phyloP scores from a whole-genome alignment of 1,140 invertebrate species.

The Phthorimaea operculella region DNA sequence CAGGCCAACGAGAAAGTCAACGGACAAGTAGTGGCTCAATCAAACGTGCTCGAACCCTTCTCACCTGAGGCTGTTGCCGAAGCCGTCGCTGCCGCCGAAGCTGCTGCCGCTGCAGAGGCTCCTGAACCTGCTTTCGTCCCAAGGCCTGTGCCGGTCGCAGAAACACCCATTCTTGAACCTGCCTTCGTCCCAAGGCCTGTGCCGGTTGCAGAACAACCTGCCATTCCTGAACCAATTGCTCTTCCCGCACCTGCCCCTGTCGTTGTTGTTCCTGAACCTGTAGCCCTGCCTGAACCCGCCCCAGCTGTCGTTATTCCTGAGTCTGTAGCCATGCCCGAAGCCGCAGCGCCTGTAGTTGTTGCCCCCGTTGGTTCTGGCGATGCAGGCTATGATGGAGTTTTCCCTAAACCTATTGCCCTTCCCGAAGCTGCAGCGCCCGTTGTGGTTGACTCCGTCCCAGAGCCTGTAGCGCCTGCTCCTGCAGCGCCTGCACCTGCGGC shows the following conservation, averaged over 20 bases:
- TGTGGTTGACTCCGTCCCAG: constrained; percentile 9
- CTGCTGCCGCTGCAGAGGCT: constrained; percentile 1
- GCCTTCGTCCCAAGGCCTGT: background rate
- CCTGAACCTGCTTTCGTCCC: background rate
- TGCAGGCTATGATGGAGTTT: background rate
- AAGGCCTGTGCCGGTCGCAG: constrained; percentile 4
- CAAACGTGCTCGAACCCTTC: constrained; percentile 29
- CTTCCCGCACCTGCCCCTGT: constrained; percentile 13
- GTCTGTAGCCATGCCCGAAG: constrained; percentile 11
- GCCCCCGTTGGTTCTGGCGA: constrained; percentile 15
- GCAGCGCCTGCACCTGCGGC: constrained; percentile 3
- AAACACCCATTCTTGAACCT: constrained; percentile 6
- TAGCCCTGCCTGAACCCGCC: background rate
- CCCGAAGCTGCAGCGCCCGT: constrained; percentile 14
- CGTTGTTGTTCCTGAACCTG: constrained; percentile 11
- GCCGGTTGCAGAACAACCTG: constrained; percentile 8
- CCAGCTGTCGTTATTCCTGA: constrained; percentile 13
- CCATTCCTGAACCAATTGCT: constrained; percentile 13
- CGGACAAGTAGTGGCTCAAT: constrained; percentile 18
- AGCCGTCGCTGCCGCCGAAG: constrained; percentile 24
- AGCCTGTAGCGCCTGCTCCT: constrained; percentile 12
- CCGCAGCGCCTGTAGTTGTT: constrained; percentile 8
- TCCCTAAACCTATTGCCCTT: constrained; percentile 16
- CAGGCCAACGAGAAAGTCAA: constrained; percentile 30
- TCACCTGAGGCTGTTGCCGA: constrained; percentile 31